phyloP scores from a whole-genome alignment of 2,113 vertebrate species.

The Orycteropus afer region DNA sequence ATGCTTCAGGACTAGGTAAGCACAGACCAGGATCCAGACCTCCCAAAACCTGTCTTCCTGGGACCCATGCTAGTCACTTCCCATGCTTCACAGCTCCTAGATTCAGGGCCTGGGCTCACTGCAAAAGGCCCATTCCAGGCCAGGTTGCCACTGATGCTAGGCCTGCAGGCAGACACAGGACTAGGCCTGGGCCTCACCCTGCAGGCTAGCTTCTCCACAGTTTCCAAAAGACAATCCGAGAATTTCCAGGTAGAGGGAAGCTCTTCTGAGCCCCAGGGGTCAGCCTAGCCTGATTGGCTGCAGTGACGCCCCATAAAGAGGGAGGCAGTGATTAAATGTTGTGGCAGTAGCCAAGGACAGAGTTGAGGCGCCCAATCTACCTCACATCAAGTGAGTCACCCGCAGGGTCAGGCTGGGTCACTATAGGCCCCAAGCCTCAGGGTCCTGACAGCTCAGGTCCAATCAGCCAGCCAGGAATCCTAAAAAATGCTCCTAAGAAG shows the following conservation, averaged over 20 bases:
- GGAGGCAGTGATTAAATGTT: not conserved
- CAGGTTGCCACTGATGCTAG: not conserved
- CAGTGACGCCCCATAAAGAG: not conserved
- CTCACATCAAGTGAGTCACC: not conserved
- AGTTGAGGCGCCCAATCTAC: not conserved
- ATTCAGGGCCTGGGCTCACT: not conserved
- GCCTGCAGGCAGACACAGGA: no score
- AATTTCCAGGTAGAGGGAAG: not conserved
- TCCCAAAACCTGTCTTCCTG: not conserved
- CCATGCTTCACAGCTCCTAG: not conserved
- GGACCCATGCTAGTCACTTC: not conserved
- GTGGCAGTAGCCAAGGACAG: not conserved
- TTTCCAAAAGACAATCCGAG: not conserved
- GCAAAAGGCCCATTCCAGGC: not conserved
- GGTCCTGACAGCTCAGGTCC: not conserved
- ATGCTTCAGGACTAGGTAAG: not conserved
- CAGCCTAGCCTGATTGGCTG: not conserved
- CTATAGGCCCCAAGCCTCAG: not conserved
- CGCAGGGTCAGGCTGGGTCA: not conserved
- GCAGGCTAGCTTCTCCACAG: not conserved
- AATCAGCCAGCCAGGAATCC: not conserved
- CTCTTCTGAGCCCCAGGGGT: not conserved
- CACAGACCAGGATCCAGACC: fast-evolving
- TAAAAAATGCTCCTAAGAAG: not conserved
- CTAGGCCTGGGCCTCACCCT: not conserved